phyloP scores from a whole-genome alignment of 2,113 vertebrate genomes.

The Crypturellus undulatus region DNA sequence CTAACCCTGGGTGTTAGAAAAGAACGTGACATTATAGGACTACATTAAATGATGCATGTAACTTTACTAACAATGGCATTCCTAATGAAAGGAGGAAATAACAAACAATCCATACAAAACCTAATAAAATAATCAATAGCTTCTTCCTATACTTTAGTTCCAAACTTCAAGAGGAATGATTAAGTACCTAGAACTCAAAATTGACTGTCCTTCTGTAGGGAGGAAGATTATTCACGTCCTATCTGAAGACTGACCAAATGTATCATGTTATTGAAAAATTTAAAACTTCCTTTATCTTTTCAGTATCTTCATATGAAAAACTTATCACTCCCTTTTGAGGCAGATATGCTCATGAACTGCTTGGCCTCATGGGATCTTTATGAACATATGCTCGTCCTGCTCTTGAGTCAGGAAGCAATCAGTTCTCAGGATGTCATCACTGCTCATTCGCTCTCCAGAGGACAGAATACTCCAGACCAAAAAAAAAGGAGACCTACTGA shows the following conservation, averaged over 20 bases:
- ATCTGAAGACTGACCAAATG: neutral
- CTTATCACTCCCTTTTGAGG: neutral
- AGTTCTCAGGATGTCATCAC: neutral
- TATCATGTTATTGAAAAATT: neutral
- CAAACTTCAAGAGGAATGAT: neutral
- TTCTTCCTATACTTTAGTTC: neutral
- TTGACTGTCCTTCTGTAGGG: neutral
- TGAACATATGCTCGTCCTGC: neutral
- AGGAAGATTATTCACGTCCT: neutral
- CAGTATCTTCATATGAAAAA: neutral
- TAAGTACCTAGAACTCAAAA: neutral
- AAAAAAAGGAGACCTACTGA: neutral
- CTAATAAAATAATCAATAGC: neutral
- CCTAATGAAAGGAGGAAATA: neutral
- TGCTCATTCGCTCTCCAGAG: neutral
- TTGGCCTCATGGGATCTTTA: neutral
- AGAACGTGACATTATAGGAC: neutral
- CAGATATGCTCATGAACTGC: neutral
- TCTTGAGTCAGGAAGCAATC: neutral
- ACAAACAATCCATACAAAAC: neutral
- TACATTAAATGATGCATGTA: neutral
- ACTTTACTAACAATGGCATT: neutral
- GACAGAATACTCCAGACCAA: neutral
- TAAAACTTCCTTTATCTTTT: neutral
- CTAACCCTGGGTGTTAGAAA: neutral